These are phyloP conservation scores for Nematostella vectensis DNA, from an alignment of 92 coral and sea anemone species.

Conservation along the genomic window DNA sequence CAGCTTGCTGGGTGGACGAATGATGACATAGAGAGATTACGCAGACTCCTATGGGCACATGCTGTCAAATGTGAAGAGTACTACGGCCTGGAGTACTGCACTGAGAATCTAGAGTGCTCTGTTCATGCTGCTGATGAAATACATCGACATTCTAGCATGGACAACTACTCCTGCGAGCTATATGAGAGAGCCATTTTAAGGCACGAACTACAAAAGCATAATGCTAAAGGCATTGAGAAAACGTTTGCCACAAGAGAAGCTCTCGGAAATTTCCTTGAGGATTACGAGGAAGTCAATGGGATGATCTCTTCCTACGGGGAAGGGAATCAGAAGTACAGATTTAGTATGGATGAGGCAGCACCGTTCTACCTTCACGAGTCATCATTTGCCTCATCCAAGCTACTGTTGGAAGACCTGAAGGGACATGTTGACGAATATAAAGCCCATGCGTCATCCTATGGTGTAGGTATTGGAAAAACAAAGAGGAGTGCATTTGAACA, in stretches of 20 bases:
- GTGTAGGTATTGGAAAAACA: constrained; percentile 27
- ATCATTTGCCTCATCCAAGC: constrained; percentile 31
- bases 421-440: constrained; percentile 1
- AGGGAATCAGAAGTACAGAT: constrained; percentile 2
- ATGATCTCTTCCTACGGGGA: constrained; percentile 32
- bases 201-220: constrained; percentile 64
- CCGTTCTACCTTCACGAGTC: constrained; percentile 30
- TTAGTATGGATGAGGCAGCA: constrained; percentile 10
- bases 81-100: constrained; percentile 47
- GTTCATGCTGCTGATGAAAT: constrained; percentile 41
- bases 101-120: constrained; percentile 65
- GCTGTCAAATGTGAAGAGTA: constrained; percentile 62
- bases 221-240: constrained; percentile 58
- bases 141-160: constrained; percentile 48
- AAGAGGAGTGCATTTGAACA: constrained; percentile 6
- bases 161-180: constrained; percentile 64
- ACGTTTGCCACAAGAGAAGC: constrained; percentile 48
- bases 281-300: constrained; percentile 27
- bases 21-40: constrained; percentile 21
- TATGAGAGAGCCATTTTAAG: constrained; percentile 44
- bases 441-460: constrained; percentile 28
- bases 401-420: constrained; percentile 16
- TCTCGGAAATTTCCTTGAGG: constrained; percentile 22
- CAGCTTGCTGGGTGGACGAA: constrained; percentile 29
- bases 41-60: constrained; percentile 44